Percentiles rank a stretch among this genome's conserved stretches.
phyloP scores from a whole-genome alignment of 1,140 invertebrate genomes.

The Lordiphosa mommai region DNA sequence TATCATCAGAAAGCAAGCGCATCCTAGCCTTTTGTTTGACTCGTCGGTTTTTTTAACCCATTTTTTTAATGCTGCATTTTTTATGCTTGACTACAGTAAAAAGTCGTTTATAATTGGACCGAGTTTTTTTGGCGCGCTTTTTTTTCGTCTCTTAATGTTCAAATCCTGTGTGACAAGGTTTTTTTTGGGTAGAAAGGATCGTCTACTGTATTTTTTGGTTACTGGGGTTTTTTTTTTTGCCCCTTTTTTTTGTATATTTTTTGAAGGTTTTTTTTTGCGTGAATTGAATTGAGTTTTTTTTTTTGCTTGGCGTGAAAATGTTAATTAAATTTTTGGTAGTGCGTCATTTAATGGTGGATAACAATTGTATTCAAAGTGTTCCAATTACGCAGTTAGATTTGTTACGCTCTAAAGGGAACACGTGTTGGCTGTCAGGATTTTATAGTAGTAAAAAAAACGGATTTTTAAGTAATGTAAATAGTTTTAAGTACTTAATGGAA shows the following conservation, averaged over 20 bases:
- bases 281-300: constrained; percentile 10
- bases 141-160: constrained; percentile 36
- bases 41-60: constrained; percentile 58
- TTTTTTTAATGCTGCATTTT: constrained; percentile 60
- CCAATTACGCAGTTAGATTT: constrained; percentile 56
- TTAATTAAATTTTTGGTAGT: constrained; percentile 65
- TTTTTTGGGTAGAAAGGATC: constrained; percentile 35
- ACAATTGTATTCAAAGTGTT: constrained; percentile 12
- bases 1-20: constrained; percentile 40
- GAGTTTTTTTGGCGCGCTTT: constrained; percentile 39
- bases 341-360: constrained; percentile 49
- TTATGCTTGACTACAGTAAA: constrained; percentile 72
- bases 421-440: constrained; percentile 44
- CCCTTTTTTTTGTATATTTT: constrained; percentile 14
- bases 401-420: constrained; percentile 17
- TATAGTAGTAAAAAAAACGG: not conserved
- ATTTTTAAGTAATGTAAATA: constrained; percentile 25
- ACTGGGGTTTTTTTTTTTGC: constrained; percentile 41
- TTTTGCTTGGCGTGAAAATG: constrained; percentile 44
- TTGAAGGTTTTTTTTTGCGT: constrained; percentile 21
- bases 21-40: constrained; percentile 45
- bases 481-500: constrained; percentile 17
- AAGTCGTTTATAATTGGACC: constrained; percentile 69
- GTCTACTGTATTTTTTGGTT: constrained; percentile 34
- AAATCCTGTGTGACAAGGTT: constrained; percentile 68